Base-by-base conservation (phyloP, 2,888 invertebrate species). In the Pseudococcus jackbeardsleyi region DNA sequence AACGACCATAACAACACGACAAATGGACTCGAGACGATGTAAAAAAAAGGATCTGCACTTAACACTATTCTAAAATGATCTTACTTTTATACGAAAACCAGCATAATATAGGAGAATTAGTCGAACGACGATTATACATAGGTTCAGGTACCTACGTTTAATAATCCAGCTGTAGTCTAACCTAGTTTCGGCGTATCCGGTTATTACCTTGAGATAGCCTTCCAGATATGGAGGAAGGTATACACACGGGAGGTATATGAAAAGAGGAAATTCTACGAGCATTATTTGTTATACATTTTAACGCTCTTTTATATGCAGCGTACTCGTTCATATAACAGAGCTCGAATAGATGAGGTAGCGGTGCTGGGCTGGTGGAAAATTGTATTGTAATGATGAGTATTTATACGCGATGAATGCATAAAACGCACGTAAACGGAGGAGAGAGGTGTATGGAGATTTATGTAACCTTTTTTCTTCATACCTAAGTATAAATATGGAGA, bases 121-220 rank as follows among this genome's bases (percentile, higher is more conserved):
- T 64, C 64, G 64, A 22, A 64, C 64, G 22, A 22, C 22, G 19
- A 64, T 7, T 54, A 46, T 50, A 50, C 48, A 59, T 59, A 64
- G 64, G 22, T n/a, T 15, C 59, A n/a, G 59, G 59, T 59, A 50
- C 42, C 48, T 54, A 54, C 7, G n/a, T 64, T 64, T 64, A 22
- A 64, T 64, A 64, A 64, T 64, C 22, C 64, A 64, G 64, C 12
- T 72, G n/a, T 17, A 64, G 72, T 82, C 39, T 82, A 82, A 82
- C 79, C 79, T 82, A 82, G 79, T 82, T 82, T 46, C n/a, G 46
- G 46, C 46, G 46, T 82, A 82, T 82, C 79, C 79, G 79, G 79
- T 82, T 82, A 82, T 82, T 82, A 82, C 79, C 79, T 82, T 82
- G 79, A 82, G 79, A 82, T 82, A 82, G 79, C 79, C 79, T 82